Percentiles rank a stretch among this genome's conserved stretches.
phyloP scores from a whole-genome alignment of 64 coral and sea anemone genomes.

The Montipora cactus region DNA sequence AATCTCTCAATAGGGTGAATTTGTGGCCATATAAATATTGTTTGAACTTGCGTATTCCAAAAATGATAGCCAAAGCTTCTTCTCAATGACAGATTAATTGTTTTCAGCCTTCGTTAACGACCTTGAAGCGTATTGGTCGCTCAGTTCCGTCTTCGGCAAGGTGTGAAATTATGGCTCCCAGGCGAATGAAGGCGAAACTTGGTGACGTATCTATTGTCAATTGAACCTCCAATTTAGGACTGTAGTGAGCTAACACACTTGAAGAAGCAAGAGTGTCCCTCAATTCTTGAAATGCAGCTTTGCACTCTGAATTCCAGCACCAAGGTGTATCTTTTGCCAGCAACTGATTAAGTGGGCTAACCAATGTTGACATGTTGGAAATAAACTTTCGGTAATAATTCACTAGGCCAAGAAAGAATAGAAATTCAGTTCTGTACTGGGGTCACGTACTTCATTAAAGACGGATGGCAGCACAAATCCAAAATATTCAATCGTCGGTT shows the following conservation, averaged over 20 bases:
- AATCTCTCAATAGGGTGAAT: conserved; percentile 25
- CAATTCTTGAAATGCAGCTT: conserved; percentile 6
- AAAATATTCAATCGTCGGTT: conserved; percentile 11
- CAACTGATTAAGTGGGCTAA: conserved; percentile 10
- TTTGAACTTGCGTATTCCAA: conserved; percentile 44
- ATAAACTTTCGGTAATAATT: conserved; percentile 64
- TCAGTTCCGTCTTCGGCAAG: conserved; percentile 14
- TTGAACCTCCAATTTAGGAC: neutral
- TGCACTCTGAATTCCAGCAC: conserved; percentile 40
- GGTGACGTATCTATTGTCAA: neutral
- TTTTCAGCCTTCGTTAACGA: neutral
- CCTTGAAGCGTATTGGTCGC: conserved; percentile 1
- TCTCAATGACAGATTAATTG: conserved; percentile 32
- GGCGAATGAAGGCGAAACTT: neutral
- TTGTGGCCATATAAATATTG: conserved; percentile 43
- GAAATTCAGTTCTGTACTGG: conserved; percentile 4
- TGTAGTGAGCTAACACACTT: conserved; percentile 30
- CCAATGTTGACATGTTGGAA: conserved; percentile 17
- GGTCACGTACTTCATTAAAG: conserved; percentile 6
- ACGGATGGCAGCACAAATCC: neutral
- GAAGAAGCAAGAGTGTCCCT: conserved; percentile 22
- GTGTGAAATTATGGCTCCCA: conserved; percentile 37
- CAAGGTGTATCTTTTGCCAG: conserved; percentile 21
- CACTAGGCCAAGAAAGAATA: conserved; percentile 28
- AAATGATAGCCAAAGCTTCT: conserved; percentile 58